phyloP scores from a whole-genome alignment of 1,140 invertebrate species.

The Pteromalus puparum region DNA sequence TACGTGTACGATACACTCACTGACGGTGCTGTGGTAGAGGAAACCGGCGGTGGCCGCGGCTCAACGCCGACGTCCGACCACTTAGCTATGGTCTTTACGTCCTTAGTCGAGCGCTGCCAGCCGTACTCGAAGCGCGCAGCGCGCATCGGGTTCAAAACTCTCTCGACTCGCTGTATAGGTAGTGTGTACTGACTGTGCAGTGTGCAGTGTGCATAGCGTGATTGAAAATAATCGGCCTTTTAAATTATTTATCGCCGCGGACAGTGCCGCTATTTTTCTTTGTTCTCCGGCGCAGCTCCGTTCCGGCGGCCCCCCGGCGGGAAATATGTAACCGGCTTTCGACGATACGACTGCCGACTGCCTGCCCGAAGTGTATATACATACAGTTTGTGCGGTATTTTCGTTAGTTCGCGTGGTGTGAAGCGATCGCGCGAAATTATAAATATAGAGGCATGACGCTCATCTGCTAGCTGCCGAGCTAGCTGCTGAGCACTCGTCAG shows the following conservation, averaged over 20 bases:
- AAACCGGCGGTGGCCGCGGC: conserved; percentile 10
- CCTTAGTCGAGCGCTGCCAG: conserved; percentile 63
- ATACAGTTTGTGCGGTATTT: not conserved
- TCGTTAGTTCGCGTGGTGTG: not conserved
- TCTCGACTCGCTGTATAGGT: not conserved
- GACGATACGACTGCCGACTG: not conserved
- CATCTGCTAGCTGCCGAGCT: not conserved
- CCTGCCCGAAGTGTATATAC: no score
- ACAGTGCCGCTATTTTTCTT: conserved; percentile 18
- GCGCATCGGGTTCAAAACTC: conserved; percentile 55
- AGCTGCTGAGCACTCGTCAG: not conserved
- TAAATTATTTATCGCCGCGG: conserved; percentile 15
- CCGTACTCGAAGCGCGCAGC: conserved; percentile 60
- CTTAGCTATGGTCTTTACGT: conserved; percentile 51
- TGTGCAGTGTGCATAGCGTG: not conserved
- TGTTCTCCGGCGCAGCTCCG: conserved; percentile 6
- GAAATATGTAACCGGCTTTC: not conserved
- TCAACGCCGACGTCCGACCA: not conserved
- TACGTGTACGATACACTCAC: not conserved
- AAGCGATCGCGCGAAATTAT: not conserved
- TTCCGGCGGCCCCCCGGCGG: no score
- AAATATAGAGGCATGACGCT: conserved; percentile 6
- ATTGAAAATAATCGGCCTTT: conserved; percentile 29
- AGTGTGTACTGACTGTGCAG: no score
- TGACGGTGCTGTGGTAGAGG: not conserved